Evolutionary conservation across 2,888 invertebrate species (phyloP).

Genomic region (Oscheius sp.): DNA sequence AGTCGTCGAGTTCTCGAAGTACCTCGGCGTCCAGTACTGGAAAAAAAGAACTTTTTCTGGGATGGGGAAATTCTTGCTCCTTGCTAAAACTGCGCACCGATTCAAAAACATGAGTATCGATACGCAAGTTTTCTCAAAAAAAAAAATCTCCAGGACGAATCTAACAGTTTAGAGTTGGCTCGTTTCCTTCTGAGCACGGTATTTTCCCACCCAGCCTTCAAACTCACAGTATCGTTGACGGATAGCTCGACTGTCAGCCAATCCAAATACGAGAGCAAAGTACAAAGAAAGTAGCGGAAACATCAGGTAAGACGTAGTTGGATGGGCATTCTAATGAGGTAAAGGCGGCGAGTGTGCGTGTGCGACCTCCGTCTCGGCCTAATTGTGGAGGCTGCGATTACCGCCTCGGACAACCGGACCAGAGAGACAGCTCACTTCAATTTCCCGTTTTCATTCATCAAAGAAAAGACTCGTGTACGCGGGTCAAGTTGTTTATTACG

Average conservation of each 20-base stretch:
- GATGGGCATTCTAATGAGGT: slow-evolving; percentile 25
- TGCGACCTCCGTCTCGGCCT: slow-evolving; percentile 29
- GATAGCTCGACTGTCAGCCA: background rate
- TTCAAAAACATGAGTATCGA: no score
- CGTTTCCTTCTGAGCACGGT: no score
- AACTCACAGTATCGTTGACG: slow-evolving; percentile 26
- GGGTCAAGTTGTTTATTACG: slow-evolving; percentile 19
- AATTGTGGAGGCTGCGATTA: slow-evolving; percentile 24
- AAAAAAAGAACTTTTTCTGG: background rate
- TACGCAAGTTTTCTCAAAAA: no score
- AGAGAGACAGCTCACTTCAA: no score
- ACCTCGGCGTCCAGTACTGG: slow-evolving; percentile 20
- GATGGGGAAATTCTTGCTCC: no score
- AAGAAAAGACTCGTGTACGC: background rate
- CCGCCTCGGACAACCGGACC: slow-evolving; percentile 11
- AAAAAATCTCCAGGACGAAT: no score
- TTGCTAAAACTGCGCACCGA: no score
- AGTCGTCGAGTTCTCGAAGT: slow-evolving; percentile 50
- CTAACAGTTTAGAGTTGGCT: no score
- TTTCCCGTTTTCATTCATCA: background rate
- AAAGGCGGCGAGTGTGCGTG: slow-evolving; percentile 18
- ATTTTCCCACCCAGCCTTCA: no score
- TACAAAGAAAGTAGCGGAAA: slow-evolving; percentile 1
- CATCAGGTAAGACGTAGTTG: slow-evolving; percentile 14
- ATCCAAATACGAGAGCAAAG: background rate